These are phyloP conservation scores for Nycticebus coucang DNA, from an alignment of 2,113 vertebrate genomes.

Conservation along the genomic window DNA sequence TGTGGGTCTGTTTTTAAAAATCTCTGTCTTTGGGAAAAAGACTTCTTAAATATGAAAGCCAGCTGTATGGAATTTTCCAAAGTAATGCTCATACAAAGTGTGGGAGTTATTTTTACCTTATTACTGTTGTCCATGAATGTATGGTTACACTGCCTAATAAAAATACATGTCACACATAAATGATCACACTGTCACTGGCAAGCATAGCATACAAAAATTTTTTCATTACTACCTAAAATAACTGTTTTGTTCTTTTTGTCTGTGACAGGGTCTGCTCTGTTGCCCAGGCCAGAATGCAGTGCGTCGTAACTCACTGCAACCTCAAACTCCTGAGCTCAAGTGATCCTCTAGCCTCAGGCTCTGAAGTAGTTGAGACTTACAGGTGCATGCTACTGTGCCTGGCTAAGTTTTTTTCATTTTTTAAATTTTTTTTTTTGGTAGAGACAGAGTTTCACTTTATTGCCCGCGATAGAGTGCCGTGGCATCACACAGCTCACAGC, in stretches of 20 bases:
- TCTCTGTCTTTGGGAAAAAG: background rate
- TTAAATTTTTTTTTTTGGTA: too few species aligned
- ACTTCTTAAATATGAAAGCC: constrained; percentile 40
- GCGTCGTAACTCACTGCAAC: too few species aligned
- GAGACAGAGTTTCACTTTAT: too few species aligned
- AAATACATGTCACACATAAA: background rate
- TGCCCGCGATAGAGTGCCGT: too few species aligned
- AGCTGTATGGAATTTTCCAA: constrained; percentile 4
- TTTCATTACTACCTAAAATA: background rate
- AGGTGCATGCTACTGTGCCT: too few species aligned
- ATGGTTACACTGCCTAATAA: background rate
- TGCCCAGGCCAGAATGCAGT: too few species aligned
- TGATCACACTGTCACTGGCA: background rate
- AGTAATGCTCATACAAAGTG: background rate
- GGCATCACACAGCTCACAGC: too few species aligned
- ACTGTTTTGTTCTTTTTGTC: background rate
- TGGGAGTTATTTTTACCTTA: constrained; percentile 20
- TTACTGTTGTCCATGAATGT: background rate
- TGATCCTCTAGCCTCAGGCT: too few species aligned
- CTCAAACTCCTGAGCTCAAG: too few species aligned
- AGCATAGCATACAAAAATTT: background rate
- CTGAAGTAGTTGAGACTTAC: too few species aligned
- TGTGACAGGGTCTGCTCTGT: too few species aligned
- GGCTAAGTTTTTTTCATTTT: too few species aligned
- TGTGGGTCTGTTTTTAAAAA: constrained; percentile 5